These are phyloP conservation scores for Phaedon cochleariae DNA, from an alignment of 2,888 invertebrate genomes.

Conservation along the genomic window DNA sequence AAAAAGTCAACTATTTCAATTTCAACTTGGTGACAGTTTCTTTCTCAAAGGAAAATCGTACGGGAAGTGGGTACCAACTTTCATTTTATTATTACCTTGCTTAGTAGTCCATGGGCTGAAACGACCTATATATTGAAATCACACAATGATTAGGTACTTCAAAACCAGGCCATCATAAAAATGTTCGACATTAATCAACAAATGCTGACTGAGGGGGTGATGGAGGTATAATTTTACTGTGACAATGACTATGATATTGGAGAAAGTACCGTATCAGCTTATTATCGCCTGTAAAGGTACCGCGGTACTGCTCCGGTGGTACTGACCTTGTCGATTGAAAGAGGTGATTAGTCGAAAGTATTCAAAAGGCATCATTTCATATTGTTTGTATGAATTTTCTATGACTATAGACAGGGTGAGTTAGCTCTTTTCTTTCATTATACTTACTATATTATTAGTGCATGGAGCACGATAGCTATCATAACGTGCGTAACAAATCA, in stretches of 20 bases:
- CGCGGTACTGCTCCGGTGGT: neutral
- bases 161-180: neutral
- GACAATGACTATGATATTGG: neutral
- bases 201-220: neutral
- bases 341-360: neutral
- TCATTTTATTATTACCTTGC: no score
- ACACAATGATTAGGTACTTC: neutral
- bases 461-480: no score
- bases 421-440: neutral
- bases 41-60: no score
- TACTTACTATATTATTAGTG: no score
- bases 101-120: no score
- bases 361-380: neutral
- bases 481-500: no score
- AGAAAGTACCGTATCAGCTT: slow-evolving; percentile 2
- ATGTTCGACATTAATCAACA: neutral
- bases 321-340: neutral
- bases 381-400: neutral
- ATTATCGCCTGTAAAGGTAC: neutral
- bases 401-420: neutral
- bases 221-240: slow-evolving; percentile 1
- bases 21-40: no score
- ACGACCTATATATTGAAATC: no score
- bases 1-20: no score
- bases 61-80: no score